Evolutionary conservation across 2,113 vertebrate species (phyloP).

Genomic region (Setophaga petechia): DNA sequence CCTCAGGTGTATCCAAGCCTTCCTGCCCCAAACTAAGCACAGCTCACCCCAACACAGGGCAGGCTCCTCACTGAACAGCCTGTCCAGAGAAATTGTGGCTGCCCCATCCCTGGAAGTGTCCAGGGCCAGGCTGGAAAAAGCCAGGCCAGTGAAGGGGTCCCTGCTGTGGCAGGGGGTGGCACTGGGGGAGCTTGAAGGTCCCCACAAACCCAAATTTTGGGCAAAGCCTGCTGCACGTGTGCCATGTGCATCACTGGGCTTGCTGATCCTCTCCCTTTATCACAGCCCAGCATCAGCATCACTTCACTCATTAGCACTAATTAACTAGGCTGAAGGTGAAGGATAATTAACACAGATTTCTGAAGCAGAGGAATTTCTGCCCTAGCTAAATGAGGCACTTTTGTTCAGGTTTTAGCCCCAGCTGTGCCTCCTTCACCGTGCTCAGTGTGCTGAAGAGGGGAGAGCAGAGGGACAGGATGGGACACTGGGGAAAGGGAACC

Average conservation of each 20-base stretch:
- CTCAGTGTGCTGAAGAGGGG: accelerated
- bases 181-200: neutral
- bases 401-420: accelerated
- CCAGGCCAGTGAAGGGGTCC: neutral
- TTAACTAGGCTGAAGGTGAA: neutral
- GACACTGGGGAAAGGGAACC: neutral
- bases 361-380: neutral
- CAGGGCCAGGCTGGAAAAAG: neutral
- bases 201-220: neutral
- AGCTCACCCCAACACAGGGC: neutral
- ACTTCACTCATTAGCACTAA: slow-evolving; percentile 7
- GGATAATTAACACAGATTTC: neutral
- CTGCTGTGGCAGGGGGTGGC: neutral
- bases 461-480: neutral
- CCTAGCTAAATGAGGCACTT: neutral
- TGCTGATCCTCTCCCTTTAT: neutral
- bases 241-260: accelerated
- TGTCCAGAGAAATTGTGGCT: neutral
- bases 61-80: neutral
- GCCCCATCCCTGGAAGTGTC: neutral
- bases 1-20: neutral
- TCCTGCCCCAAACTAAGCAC: neutral
- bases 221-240: neutral
- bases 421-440: neutral
- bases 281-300: neutral